phyloP scores from a whole-genome alignment of 2,797 vertebrate genomes.

The Thunnus albacares region DNA sequence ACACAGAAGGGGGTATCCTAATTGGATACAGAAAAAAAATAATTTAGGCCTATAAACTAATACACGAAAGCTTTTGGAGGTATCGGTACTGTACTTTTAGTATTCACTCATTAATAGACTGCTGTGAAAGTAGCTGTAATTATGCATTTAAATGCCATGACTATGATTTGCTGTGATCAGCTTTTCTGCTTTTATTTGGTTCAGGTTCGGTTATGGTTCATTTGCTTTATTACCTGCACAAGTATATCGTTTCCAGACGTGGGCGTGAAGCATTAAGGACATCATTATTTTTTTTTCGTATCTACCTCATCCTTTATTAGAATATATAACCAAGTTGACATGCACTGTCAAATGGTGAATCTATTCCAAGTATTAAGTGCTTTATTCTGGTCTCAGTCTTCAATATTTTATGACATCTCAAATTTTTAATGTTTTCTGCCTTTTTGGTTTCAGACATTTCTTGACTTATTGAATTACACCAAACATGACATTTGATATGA shows the following conservation, averaged over 20 bases:
- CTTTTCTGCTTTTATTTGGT: constrained; percentile 25
- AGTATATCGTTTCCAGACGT: constrained; percentile 15
- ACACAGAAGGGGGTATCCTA: constrained; percentile 56
- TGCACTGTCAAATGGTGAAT: neutral
- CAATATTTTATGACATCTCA: neutral
- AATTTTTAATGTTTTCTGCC: neutral
- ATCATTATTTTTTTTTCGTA: neutral
- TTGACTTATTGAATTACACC: constrained; percentile 18
- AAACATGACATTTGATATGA: constrained; percentile 32
- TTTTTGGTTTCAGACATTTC: neutral
- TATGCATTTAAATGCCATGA: constrained; percentile 8
- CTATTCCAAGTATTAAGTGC: neutral
- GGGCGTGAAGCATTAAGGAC: neutral
- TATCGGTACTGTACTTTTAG: constrained; percentile 28
- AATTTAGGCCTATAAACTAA: constrained; percentile 42
- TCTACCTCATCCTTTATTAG: neutral
- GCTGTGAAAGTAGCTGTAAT: constrained; percentile 16
- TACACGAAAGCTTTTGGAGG: constrained; percentile 40
- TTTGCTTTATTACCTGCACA: constrained; percentile 35
- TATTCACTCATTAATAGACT: constrained; percentile 47
- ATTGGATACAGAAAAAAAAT: constrained; percentile 58
- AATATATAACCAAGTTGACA: neutral
- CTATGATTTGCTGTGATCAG: constrained; percentile 23
- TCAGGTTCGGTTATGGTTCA: constrained; percentile 32
- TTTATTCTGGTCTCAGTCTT: neutral